Conservation (phyloP, 1,140 invertebrate species). For the Lucilia cuprina region DNA sequence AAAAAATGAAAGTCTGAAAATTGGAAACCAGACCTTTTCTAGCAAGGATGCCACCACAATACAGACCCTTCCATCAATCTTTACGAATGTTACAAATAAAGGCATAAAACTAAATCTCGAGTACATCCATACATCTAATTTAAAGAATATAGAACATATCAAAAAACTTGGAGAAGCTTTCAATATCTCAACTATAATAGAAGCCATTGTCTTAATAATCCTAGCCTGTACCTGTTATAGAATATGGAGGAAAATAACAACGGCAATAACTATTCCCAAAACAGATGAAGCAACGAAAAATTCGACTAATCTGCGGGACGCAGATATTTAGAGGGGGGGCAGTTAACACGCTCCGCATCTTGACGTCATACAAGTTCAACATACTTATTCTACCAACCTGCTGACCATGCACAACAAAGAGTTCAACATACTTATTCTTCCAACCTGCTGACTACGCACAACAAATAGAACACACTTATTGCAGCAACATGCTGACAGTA, state of each 20-base stretch:
- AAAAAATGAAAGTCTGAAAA: neutral
- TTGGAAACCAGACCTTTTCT: neutral
- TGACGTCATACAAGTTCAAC: no score
- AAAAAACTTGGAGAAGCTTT: no score
- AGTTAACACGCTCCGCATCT: neutral
- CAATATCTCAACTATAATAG: no score
- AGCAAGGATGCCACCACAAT: neutral
- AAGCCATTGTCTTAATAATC: neutral
- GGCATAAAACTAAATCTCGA: no score
- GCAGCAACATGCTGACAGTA: no score
- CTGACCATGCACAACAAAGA: no score
- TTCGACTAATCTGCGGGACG: no score
- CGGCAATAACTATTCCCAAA: neutral
- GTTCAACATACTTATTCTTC: no score
- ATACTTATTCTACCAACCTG: neutral
- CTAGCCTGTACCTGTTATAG: neutral
- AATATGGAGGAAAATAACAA: neutral
- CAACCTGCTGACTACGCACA: no score
- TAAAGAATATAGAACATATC: no score
- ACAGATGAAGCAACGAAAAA: neutral
- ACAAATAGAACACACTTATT: no score
- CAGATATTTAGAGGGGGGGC: neutral
- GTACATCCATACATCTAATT: no score
- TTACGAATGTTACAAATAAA: constrained; percentile 32
- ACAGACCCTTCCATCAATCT: neutral